Base-by-base conservation (phyloP, 1,140 invertebrate species). In the Ptiloglossa arizonensis region DNA sequence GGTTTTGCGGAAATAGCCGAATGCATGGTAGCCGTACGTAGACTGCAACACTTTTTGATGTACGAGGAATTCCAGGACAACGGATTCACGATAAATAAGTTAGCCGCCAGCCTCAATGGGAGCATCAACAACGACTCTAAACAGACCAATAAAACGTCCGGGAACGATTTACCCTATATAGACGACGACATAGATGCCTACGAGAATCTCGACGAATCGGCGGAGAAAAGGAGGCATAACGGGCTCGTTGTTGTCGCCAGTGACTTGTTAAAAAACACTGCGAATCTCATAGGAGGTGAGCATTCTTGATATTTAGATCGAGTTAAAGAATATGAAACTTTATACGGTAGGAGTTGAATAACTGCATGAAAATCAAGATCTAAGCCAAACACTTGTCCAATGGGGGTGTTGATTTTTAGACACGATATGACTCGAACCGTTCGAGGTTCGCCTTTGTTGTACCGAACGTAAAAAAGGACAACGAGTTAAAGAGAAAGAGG, bases 1-100 rank as follows among this genome's bases (percentile, higher is more conserved):
- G 96, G 95, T 9, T 94, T 96, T 52, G 94, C 95, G 0, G 95
- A 94, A 82, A 89, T 94, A 38, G 94, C 94, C 0, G 95, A 95
- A 81, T 92, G 93, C 6, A 87, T 94, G 46, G 95, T 95, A 0
- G 94, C 95, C 0, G 93, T 96, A 0, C 92, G 92, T 71, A 89
- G 95, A 70, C 86, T 96, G 0, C 93, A 95, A 76, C 87, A 91
- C 4, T 94, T 94, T 48, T 80, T 95, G 44, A 86, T 91, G 46
- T 92, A 91, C 64, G 94, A 94, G 0, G 94, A 95, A 78, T 94
- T 93, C 38, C 81, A 87, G 0, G 71, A 81, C 2, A 76, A 86
- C 52, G 62, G 56, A 11, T 13, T 68, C 11, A 11, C 32, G 6
- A 1, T 35, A 0, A 54, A 48, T n/a, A 80, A 57, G n/a, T 50